Conservation (phyloP, 2,113 vertebrate genomes). For the Aldabrachelys gigantea region DNA sequence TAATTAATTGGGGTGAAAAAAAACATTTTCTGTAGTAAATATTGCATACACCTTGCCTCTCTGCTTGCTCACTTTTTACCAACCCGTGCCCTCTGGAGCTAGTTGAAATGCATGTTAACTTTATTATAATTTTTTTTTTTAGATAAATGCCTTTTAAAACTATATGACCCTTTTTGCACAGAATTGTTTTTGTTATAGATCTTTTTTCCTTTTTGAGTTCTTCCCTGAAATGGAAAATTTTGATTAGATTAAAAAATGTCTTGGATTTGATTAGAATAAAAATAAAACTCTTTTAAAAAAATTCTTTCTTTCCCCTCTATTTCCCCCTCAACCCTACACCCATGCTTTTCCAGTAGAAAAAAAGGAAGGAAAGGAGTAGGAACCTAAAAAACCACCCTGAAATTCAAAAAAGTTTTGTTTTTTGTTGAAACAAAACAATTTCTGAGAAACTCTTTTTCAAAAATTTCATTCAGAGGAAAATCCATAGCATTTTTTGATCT, state of each 20-base stretch:
- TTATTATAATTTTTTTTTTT: background rate
- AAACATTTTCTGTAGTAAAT: background rate
- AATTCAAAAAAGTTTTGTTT: background rate
- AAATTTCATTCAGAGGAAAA: background rate
- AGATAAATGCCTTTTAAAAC: background rate
- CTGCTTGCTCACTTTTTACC: background rate
- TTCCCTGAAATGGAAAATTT: background rate
- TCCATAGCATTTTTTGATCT: background rate
- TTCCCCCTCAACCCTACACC: background rate
- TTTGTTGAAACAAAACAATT: background rate
- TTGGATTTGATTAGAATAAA: background rate
- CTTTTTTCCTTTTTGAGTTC: background rate
- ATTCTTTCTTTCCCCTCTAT: background rate
- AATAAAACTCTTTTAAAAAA: background rate
- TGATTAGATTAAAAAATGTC: background rate
- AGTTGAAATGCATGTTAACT: background rate
- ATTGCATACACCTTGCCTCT: background rate
- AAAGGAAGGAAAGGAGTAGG: background rate
- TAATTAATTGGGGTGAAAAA: conserved; percentile 1
- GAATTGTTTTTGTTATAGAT: no score
- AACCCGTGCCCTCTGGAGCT: background rate
- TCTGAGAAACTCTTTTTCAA: background rate
- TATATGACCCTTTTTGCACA: fast-evolving
- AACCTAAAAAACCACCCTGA: background rate
- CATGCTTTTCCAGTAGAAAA: background rate